Evolutionary conservation across 2,888 invertebrate genomes (phyloP).

Genomic region (Lasioglossum pauxillum): DNA sequence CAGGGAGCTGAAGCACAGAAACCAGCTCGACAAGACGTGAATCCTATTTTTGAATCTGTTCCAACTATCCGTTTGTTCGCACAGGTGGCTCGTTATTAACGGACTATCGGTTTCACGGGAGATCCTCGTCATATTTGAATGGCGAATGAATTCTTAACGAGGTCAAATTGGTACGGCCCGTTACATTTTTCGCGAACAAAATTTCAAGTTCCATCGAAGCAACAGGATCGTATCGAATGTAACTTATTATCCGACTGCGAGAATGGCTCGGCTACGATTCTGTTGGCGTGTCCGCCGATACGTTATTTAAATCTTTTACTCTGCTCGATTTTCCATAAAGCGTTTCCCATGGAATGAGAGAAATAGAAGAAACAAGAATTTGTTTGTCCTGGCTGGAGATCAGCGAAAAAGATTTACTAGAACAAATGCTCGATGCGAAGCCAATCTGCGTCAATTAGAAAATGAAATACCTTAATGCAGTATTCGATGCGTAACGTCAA

Average conservation of each 20-base stretch:
- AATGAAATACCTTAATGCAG: neutral
- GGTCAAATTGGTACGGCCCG: neutral
- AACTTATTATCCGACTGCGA: neutral
- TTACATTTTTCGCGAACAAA: neutral
- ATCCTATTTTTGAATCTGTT: conserved; percentile 47
- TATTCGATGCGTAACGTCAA: neutral
- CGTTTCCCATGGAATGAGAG: neutral
- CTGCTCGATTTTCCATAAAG: neutral
- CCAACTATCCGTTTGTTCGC: conserved; percentile 32
- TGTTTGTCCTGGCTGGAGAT: no score
- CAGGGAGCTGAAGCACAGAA: conserved; percentile 38
- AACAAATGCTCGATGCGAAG: no score
- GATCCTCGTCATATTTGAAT: neutral
- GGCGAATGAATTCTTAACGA: neutral
- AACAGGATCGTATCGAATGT: neutral
- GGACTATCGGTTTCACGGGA: neutral
- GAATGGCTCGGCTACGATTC: neutral
- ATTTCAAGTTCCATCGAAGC: neutral
- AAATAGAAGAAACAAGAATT: no score
- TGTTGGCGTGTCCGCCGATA: neutral
- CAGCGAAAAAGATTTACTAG: no score
- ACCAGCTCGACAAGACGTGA: conserved; percentile 35
- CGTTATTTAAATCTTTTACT: neutral
- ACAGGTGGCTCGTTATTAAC: conserved; percentile 33
- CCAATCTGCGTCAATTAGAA: no score